Percentiles rank a stretch among this genome's conserved stretches.
Conservation (phyloP, 2,113 vertebrate species). For the Tylochromis polylepis region DNA sequence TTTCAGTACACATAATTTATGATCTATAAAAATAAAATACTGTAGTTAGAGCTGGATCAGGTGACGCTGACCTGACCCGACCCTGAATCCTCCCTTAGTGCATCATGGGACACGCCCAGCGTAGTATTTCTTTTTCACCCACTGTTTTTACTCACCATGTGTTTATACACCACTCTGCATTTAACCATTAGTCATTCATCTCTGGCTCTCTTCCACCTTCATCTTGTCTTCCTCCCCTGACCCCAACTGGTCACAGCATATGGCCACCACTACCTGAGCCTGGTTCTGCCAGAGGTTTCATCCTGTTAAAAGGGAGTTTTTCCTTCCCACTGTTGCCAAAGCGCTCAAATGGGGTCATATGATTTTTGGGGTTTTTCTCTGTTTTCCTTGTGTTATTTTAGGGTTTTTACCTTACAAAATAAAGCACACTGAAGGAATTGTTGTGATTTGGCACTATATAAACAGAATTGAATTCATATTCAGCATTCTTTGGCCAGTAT, state of each 20-base stretch:
- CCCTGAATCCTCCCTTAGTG: too few species aligned
- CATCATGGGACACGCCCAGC: not conserved
- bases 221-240: not conserved
- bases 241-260: not conserved
- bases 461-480: not conserved
- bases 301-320: not conserved
- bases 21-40: not conserved
- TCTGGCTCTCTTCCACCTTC: not conserved
- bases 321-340: not conserved
- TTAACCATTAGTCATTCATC: not conserved
- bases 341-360: not conserved
- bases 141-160: not conserved
- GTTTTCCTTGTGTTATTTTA: too few species aligned
- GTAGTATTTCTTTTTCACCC: not conserved
- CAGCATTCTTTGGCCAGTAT: not conserved
- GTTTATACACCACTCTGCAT: not conserved
- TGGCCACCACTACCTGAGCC: not conserved
- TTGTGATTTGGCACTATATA: too few species aligned
- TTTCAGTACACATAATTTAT: not conserved
- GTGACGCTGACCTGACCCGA: not conserved
- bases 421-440: too few species aligned
- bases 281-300: not conserved
- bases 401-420: too few species aligned
- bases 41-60: not conserved
- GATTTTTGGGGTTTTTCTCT: not conserved